These are phyloP conservation scores for Pegea sp. DNA, from an alignment of 23 tunicate species.

Conservation along the genomic window DNA sequence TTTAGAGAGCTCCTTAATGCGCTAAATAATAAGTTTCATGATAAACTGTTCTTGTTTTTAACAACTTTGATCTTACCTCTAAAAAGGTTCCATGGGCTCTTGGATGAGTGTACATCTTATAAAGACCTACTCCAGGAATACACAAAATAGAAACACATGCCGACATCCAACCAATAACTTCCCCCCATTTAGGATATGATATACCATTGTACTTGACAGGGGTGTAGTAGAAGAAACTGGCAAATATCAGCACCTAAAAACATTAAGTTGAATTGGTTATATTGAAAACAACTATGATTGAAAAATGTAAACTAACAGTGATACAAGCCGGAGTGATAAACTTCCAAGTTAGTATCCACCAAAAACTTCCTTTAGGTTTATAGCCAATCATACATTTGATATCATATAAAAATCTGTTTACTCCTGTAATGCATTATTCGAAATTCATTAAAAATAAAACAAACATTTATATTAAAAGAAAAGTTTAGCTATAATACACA, in stretches of 20 bases:
- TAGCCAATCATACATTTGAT: conserved; percentile 44
- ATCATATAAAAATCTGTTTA: conserved; percentile 29
- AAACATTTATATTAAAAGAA: too few species aligned
- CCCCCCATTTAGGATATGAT: conserved; percentile 33
- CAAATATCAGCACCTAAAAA: conserved; percentile 17
- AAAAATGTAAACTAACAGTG: conserved; percentile 8
- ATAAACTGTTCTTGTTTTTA: neutral
- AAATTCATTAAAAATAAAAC: neutral
- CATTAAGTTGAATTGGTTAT: neutral
- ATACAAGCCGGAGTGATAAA: conserved; percentile 26
- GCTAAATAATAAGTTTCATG: conserved; percentile 4
- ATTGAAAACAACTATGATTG: neutral
- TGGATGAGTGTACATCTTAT: conserved; percentile 22
- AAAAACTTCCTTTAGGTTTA: conserved; percentile 17
- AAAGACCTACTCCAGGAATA: conserved; percentile 28
- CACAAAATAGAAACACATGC: conserved; percentile 23
- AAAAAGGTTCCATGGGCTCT: conserved; percentile 30
- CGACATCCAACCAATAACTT: conserved; percentile 48
- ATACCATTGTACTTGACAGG: conserved; percentile 25
- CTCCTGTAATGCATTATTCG: conserved; percentile 36
- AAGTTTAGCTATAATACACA: too few species aligned
- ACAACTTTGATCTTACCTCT: neutral
- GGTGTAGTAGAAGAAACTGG: conserved; percentile 20
- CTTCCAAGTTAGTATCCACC: conserved; percentile 35
- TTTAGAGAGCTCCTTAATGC: conserved; percentile 13